A percentile compares a stretch with the other conserved stretches of the same genome.
Evolutionary conservation across 2,797 vertebrate species (phyloP).

Genomic region (Phaenicophaeus curvirostris): DNA sequence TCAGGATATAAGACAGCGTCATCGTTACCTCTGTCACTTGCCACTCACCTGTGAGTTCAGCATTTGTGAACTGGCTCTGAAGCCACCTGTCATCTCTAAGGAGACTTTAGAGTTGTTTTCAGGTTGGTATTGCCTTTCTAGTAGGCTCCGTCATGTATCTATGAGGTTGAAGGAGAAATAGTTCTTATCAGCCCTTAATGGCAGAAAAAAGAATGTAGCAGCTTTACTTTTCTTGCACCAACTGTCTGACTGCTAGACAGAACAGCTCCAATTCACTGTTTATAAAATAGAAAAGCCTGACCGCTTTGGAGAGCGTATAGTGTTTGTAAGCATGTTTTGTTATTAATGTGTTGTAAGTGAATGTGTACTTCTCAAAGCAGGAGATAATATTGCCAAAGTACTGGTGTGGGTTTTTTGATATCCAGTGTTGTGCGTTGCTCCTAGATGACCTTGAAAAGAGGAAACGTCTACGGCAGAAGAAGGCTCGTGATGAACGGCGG

Average conservation of each 20-base stretch:
- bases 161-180: not conserved
- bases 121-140: constrained; percentile 78
- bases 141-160: not conserved
- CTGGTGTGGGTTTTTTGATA: not conserved
- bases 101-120: constrained; percentile 93
- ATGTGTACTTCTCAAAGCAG: not conserved
- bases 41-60: constrained; percentile 98
- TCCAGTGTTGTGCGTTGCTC: not conserved
- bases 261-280: not conserved
- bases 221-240: not conserved
- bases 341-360: not conserved
- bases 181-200: not conserved
- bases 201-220: not conserved
- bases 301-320: not conserved
- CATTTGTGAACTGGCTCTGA: constrained; percentile 93
- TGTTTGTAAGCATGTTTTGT: not conserved
- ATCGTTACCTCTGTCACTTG: constrained; percentile 94
- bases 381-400: not conserved
- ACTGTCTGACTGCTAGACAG: not conserved
- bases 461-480: constrained; percentile 93
- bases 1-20: constrained; percentile 93
- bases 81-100: constrained; percentile 90
- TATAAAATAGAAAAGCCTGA: not conserved
- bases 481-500: constrained; percentile 92
- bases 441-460: constrained; percentile 95